Conservation (phyloP, 2,888 invertebrate species). For the Cephus pulcher region DNA sequence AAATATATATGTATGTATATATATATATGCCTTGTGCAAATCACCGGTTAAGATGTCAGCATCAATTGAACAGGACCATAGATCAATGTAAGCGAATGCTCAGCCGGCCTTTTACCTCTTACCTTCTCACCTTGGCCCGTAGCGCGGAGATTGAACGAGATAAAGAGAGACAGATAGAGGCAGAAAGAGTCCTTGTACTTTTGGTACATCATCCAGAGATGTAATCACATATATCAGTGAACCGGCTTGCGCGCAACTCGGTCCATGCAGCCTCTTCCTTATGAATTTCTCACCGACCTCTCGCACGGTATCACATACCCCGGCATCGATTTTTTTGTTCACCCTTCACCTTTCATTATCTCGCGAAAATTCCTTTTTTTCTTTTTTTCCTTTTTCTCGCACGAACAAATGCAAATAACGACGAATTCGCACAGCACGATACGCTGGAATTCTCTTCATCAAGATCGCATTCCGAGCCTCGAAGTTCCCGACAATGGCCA, state of each 20-base stretch:
- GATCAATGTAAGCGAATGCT: constrained; percentile 15
- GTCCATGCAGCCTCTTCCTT: background rate
- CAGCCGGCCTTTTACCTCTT: constrained; percentile 2
- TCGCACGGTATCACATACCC: too few relatives aligned
- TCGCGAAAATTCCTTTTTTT: too few relatives aligned
- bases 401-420: too few relatives aligned
- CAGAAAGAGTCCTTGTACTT: constrained; percentile 9
- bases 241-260: background rate
- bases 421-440: background rate
- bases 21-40: constrained; percentile 3
- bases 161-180: constrained; percentile 4
- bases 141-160: background rate
- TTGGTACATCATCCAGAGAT: constrained; percentile 4
- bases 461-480: background rate
- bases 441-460: background rate
- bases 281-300: too few relatives aligned
- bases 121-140: constrained; percentile 6
- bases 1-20: background rate
- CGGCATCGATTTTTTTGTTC: too few relatives aligned
- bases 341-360: too few relatives aligned
- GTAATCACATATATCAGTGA: background rate
- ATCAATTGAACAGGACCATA: constrained; percentile 13
- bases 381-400: too few relatives aligned
- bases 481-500: too few relatives aligned
- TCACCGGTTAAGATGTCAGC: constrained; percentile 17